phyloP scores from a whole-genome alignment of 2,113 vertebrate species.

The Fukomys damarensis region DNA sequence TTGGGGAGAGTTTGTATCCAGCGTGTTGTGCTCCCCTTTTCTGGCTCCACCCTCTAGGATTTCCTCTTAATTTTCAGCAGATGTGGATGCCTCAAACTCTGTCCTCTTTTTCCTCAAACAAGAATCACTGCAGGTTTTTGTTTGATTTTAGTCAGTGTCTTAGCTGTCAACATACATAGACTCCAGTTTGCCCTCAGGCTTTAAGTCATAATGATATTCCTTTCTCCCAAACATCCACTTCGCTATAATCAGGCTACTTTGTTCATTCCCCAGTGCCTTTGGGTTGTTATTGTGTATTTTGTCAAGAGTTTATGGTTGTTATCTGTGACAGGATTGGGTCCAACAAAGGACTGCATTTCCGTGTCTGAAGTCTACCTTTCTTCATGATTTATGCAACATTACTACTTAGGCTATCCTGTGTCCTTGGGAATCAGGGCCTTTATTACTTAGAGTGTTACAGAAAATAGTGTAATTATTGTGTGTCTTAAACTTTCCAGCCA shows the following conservation, averaged over 20 bases:
- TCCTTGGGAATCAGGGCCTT: background rate
- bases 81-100: background rate
- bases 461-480: background rate
- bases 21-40: background rate
- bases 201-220: background rate
- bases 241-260: background rate
- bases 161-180: background rate
- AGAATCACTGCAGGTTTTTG: background rate
- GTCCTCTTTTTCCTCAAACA: background rate
- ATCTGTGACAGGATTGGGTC: background rate
- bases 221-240: background rate
- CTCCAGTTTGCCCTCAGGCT: background rate
- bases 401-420: background rate
- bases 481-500: background rate
- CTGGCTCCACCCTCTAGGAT: background rate
- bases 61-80: background rate
- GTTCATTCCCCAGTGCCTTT: background rate
- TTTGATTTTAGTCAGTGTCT: background rate
- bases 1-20: background rate
- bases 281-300: background rate
- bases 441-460: background rate
- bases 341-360: background rate
- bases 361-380: background rate
- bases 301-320: background rate
- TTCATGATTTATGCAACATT: background rate